Conservation (phyloP, 92 coral and sea anemone genomes). For the Porites evermanni region DNA sequence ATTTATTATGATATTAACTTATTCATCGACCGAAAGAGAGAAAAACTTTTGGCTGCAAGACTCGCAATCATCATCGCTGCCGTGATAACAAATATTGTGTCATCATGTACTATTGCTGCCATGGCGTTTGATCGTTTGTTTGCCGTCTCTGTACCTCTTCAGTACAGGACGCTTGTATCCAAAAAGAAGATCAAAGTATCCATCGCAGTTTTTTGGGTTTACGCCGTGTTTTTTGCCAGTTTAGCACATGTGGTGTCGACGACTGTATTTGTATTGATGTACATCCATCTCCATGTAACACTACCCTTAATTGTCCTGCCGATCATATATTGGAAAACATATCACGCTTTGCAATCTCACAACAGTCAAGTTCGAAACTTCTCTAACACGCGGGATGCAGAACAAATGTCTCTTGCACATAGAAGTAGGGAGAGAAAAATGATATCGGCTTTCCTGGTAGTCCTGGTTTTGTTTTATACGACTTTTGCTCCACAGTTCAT, state of each 20-base stretch:
- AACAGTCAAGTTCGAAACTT: background rate
- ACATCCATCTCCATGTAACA: constrained; percentile 29
- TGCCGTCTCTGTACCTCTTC: constrained; percentile 18
- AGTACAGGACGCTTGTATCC: background rate
- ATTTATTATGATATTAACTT: background rate
- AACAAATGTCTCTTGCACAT: background rate
- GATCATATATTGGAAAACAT: constrained; percentile 11
- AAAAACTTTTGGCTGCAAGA: background rate
- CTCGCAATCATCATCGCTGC: background rate
- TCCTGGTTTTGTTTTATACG: constrained; percentile 17
- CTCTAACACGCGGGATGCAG: background rate
- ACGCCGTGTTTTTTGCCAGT: constrained; percentile 1
- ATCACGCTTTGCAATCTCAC: constrained; percentile 7
- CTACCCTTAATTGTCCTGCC: constrained; percentile 18
- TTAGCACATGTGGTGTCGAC: background rate
- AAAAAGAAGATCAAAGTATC: background rate
- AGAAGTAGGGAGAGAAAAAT: constrained; percentile 18
- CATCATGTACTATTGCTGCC: constrained; percentile 12
- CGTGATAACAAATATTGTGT: constrained; percentile 18
- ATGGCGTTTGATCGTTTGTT: constrained; percentile 19
- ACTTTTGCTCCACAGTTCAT: constrained; percentile 28
- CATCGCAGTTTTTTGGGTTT: constrained; percentile 27
- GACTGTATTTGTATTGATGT: constrained; percentile 12
- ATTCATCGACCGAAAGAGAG: background rate
- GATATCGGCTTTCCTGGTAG: constrained; percentile 17